Base-by-base conservation (phyloP, 2,113 vertebrate species). In the Hucho hucho region DNA sequence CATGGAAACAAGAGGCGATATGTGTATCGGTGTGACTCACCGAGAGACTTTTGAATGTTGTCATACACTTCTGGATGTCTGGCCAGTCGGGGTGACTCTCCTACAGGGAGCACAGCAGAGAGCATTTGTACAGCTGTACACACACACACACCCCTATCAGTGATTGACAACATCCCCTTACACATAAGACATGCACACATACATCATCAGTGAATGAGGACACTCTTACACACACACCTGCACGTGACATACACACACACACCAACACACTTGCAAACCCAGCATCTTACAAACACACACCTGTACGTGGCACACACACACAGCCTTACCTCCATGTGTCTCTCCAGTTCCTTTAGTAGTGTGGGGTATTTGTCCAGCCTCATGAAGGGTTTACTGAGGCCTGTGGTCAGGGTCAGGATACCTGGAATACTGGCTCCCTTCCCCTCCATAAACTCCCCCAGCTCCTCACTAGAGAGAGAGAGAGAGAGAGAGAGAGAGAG, bases 301-400 rank as follows among this genome's bases (percentile, higher is more conserved):
- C 37, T 43, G 2, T 43, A 43, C 9, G 37, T 43, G 37, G 9
- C 37, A 43, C 37, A 43, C 37, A 43, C 32, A 47, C 47, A 26
- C 18, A 69, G 6, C 61, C 18, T n/a, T 92, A 98, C 98, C 96
- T 99, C 98, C 96, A 98, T 99, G 91, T 99, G 98, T 76, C 98
- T 93, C 91, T 99, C 98, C 76, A 99, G 94, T 82, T 99, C 98
- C 92, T 98, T 97, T 81, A 99, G 96, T 87, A 99, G 91, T 0
- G 94, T 96, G 28, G 97, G 96, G 89, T 99, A 99, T 90, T 97
- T 99, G 90, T 98, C 98, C 73, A 99, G 94, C 85, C 98, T 95
- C 97, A 98, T 96, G 80, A 99, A 99, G n/a, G 98, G 97, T 90
- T 98, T 99, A 93, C 98, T 99, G 87, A 99, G 95, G 90, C 97